A percentile compares a stretch with the other conserved stretches of the same genome.
Conservation (phyloP, 2,888 invertebrate species). For the Microchrysa polita region DNA sequence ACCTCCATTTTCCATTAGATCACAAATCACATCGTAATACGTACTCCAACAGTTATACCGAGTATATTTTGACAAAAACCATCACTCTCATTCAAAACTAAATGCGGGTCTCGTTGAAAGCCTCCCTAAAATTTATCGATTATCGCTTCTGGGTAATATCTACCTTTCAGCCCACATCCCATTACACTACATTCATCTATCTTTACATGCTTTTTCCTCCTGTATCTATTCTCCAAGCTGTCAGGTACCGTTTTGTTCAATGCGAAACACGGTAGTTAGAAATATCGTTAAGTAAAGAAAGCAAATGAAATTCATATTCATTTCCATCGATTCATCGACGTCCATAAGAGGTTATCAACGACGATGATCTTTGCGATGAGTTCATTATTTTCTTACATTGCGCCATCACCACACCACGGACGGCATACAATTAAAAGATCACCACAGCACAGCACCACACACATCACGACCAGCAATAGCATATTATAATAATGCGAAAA, state of each 20-base stretch:
- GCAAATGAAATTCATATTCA: constrained; percentile 6
- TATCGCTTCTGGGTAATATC: no score
- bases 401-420: not conserved
- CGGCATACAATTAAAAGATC: constrained; percentile 30
- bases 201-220: no score
- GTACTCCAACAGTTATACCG: no score
- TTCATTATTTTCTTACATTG: constrained; percentile 30
- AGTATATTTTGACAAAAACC: no score
- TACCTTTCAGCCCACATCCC: no score
- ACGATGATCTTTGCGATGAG: not conserved
- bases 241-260: no score
- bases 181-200: no score
- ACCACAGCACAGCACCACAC: not conserved
- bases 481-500: not conserved
- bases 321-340: not conserved
- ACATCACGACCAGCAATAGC: not conserved
- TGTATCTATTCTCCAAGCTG: no score
- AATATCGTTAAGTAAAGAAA: constrained; percentile 15
- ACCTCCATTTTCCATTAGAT: no score
- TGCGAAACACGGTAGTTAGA: constrained; percentile 32
- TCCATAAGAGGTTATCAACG: constrained; percentile 6
- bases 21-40: not conserved
- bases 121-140: no score
- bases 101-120: no score
- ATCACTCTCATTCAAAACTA: no score